phyloP scores from a whole-genome alignment of 2,797 vertebrate species.

The Cryptoblepharus egeriae region DNA sequence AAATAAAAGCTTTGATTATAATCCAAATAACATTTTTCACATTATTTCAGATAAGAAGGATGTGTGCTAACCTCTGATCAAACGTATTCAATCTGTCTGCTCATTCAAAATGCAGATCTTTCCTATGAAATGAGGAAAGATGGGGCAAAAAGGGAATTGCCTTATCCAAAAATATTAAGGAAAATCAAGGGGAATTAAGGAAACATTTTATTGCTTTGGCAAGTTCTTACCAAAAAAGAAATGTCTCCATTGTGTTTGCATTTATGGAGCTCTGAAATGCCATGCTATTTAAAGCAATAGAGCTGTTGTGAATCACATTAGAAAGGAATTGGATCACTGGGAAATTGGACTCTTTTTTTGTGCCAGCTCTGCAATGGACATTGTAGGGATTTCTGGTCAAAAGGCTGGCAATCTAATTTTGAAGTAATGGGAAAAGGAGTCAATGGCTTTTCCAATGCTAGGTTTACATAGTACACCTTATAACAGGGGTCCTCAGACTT shows the following conservation, averaged over 20 bases:
- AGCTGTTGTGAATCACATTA: background rate
- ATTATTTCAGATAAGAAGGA: slow-evolving; percentile 72
- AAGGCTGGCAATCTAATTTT: background rate
- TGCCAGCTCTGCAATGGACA: background rate
- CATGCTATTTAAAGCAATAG: slow-evolving; percentile 21
- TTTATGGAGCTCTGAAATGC: slow-evolving; percentile 49
- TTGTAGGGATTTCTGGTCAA: background rate
- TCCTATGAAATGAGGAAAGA: slow-evolving; percentile 49
- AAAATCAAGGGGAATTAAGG: slow-evolving; percentile 54
- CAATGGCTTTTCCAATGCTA: background rate
- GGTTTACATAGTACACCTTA: background rate
- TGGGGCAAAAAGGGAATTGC: slow-evolving; percentile 13
- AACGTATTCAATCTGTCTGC: slow-evolving; percentile 63
- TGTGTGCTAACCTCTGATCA: slow-evolving; percentile 65
- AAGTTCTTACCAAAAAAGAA: slow-evolving; percentile 12
- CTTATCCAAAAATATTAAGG: slow-evolving; percentile 60
- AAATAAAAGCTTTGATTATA: slow-evolving; percentile 75
- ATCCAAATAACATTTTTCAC: slow-evolving; percentile 73
- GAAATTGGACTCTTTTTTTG: background rate
- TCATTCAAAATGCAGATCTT: slow-evolving; percentile 56
- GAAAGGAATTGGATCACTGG: background rate
- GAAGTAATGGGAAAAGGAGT: background rate
- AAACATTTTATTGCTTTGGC: slow-evolving; percentile 46
- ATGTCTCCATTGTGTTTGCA: slow-evolving; percentile 17
- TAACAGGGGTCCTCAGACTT: too few species aligned